Evolutionary conservation across 2,797 vertebrate genomes (phyloP).

Genomic region (Sebastes flavidus): DNA sequence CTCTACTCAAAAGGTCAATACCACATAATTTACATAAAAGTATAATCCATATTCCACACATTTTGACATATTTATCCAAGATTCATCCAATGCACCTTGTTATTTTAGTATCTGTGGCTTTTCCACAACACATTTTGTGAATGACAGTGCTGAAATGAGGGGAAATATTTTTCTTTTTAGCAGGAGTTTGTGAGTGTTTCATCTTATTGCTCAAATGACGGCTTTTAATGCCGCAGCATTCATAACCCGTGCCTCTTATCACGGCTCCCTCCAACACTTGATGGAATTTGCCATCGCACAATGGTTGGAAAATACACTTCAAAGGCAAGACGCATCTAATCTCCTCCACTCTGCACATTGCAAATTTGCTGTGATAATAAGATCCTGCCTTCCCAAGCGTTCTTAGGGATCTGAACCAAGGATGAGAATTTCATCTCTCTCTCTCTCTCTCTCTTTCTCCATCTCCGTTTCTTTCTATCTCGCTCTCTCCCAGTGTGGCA

Average conservation of each 20-base stretch:
- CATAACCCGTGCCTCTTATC: constrained; percentile 74
- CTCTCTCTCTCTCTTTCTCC: constrained; percentile 33
- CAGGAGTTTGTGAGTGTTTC: constrained; percentile 67
- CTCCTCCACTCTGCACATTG: constrained; percentile 73
- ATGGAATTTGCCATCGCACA: constrained; percentile 81
- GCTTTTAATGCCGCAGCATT: constrained; percentile 75
- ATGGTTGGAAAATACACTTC: constrained; percentile 80
- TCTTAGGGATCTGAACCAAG: constrained; percentile 76
- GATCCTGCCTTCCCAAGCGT: constrained; percentile 75
- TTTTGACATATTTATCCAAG: constrained; percentile 45
- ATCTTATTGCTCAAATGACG: constrained; percentile 75
- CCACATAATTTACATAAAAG: constrained; percentile 1
- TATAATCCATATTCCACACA: constrained; percentile 41
- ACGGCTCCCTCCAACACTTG: constrained; percentile 72
- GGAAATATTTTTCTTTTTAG: constrained; percentile 63
- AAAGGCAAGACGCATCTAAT: constrained; percentile 81
- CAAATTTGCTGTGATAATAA: constrained; percentile 78
- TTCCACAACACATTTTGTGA: constrained; percentile 44
- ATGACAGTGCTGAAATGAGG: constrained; percentile 72
- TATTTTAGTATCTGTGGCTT: constrained; percentile 48
- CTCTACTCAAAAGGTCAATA: constrained; percentile 6
- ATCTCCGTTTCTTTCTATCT: constrained; percentile 33
- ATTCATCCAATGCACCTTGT: constrained; percentile 39
- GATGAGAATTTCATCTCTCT: constrained; percentile 74
- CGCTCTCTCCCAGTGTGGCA: constrained; percentile 41